Base-by-base conservation (phyloP, 2,797 vertebrate species). In the Acanthurus lineatus region DNA sequence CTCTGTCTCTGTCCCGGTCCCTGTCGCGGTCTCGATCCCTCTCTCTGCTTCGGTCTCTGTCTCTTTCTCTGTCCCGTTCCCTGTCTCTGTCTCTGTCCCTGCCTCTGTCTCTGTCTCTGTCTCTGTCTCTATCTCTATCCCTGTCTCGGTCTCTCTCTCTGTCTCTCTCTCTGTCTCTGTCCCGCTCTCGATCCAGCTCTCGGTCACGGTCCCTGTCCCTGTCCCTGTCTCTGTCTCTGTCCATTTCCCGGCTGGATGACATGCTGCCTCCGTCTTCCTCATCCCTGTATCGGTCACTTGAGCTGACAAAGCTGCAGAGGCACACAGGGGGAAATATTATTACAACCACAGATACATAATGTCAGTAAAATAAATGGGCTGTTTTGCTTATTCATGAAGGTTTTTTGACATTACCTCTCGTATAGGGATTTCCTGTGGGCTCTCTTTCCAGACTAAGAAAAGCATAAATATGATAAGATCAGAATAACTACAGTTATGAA, bases 371-470 rank as follows among this genome's bases (percentile, higher is more conserved):
- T 25, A 48, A 76, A 71, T 61, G 52, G 5, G 8, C 14, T 47
- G 9, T 25, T 77, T 56, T 62, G 12, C 22, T 58, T 54, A 22
- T 56, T 71, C 0, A 3, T 53, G 0, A 0, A 22, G 25, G 9
- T 42, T 70, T 62, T 82, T 42, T 2, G 16, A 67, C 87, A 19
- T 94, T 93, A 98, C 97, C 97, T 97, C 73, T 98, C 97, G 74
- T 98, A 98, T 12, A 98, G 92, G 59, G 95, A 95, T 77, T 97
- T 98, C 90, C 96, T 96, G 42, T 96, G 95, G 40, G 93, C 89
- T 84, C 97, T 95, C 88, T 96, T 96, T 68, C 93, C 95, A 35
- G 93, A 89, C 97, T 97, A 84, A 12, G 71, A 77, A 58, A 86
- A 83, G 80, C 9, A 86, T 8, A 71, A 73, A 79, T 11, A 48